Conservation (phyloP, 2,888 invertebrate species). For the Halocaridina rubra region DNA sequence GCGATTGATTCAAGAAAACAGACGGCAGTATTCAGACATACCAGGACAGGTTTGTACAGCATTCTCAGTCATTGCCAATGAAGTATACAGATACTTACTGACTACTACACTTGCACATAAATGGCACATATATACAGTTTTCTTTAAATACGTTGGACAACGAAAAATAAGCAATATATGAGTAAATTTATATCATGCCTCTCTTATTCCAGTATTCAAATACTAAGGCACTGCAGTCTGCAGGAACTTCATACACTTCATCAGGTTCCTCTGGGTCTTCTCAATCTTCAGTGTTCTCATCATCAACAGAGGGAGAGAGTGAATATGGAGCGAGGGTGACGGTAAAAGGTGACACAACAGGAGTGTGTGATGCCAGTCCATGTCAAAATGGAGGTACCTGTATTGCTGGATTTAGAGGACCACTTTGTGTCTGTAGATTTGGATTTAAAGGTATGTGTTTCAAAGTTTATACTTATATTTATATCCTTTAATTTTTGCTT, state of each 20-base stretch:
- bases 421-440: slow-evolving; percentile 52
- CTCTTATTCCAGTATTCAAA: neutral
- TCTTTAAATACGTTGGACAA: no score
- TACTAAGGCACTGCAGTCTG: neutral
- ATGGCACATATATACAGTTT: no score
- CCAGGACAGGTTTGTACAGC: slow-evolving; percentile 3
- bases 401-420: slow-evolving; percentile 32
- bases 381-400: slow-evolving; percentile 56
- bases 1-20: slow-evolving; percentile 34
- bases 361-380: slow-evolving; percentile 29
- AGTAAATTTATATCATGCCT: no score
- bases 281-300: neutral
- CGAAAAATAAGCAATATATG: no score
- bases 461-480: neutral
- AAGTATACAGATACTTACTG: neutral
- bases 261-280: neutral
- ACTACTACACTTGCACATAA: no score
- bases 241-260: neutral
- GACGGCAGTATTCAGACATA: slow-evolving; percentile 36
- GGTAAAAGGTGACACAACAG: neutral
- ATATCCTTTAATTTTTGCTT: neutral
- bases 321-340: neutral
- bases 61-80: neutral
- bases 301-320: neutral
- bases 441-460: slow-evolving; percentile 55